phyloP scores from a whole-genome alignment of 2,113 vertebrate species.

The Pedetes capensis region DNA sequence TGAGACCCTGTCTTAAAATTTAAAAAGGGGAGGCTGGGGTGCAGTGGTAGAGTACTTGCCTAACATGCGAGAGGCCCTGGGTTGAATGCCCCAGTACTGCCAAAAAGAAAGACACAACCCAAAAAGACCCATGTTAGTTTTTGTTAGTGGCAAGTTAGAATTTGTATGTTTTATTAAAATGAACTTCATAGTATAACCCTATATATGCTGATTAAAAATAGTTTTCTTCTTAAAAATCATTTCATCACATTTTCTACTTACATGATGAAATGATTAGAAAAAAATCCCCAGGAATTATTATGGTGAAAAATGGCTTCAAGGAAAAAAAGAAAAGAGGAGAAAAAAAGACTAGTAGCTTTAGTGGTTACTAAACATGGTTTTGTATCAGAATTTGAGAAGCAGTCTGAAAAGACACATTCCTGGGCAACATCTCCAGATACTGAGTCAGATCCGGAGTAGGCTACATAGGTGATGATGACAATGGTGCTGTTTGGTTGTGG shows the following conservation, averaged over 20 bases:
- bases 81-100: too few species aligned
- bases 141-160: background rate
- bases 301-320: slow-evolving; percentile 12
- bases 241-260: background rate
- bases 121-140: too few species aligned
- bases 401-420: background rate
- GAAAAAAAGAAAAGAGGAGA: background rate
- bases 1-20: too few species aligned
- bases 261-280: background rate
- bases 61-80: too few species aligned
- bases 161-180: background rate
- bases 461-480: background rate
- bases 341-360: background rate
- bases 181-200: slow-evolving; percentile 1
- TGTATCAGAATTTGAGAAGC: slow-evolving; percentile 3
- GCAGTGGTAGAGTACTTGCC: too few species aligned
- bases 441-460: background rate
- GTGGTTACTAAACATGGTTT: background rate
- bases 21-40: too few species aligned
- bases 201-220: background rate
- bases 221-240: background rate
- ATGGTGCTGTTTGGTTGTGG: background rate
- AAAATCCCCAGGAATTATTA: background rate
- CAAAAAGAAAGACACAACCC: too few species aligned
- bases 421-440: background rate